Percentiles rank a stretch among this genome's conserved stretches.
phyloP scores from a whole-genome alignment of 2,888 invertebrate genomes.

The Agrilus mali region DNA sequence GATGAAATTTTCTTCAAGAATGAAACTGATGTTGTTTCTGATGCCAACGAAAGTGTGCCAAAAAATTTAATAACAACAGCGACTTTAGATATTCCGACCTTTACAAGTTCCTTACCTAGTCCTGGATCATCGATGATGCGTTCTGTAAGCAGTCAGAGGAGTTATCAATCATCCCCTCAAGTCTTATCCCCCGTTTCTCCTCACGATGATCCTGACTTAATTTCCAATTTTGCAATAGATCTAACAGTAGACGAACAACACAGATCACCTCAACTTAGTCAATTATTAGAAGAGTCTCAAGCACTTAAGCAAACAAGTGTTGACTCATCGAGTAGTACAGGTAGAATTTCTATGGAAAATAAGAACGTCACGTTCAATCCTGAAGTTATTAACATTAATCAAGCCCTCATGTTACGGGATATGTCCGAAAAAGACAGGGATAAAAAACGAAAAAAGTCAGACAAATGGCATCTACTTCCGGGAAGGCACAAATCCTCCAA shows the following conservation, averaged over 20 bases:
- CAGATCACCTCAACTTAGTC: conserved; percentile 25
- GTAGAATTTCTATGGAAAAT: conserved; percentile 25
- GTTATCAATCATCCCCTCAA: conserved; percentile 5
- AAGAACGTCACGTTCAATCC: conserved; percentile 36
- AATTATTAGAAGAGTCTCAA: conserved; percentile 8
- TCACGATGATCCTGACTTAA: conserved; percentile 30
- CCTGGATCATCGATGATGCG: not conserved
- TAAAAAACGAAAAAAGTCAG: conserved; percentile 9
- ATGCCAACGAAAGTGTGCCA: conserved; percentile 4
- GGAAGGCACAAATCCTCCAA: conserved; percentile 14
- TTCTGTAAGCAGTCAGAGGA: not conserved
- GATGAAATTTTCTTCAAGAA: conserved; percentile 22
- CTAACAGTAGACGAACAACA: conserved; percentile 30
- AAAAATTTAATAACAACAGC: conserved; percentile 2
- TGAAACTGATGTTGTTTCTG: conserved; percentile 13
- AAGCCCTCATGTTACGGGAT: conserved; percentile 16
- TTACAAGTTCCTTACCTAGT: conserved; percentile 1
- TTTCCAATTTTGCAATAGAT: conserved; percentile 34
- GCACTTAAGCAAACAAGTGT: conserved; percentile 25
- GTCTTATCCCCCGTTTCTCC: conserved; percentile 20
- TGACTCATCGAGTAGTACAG: conserved; percentile 25
- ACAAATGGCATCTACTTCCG: conserved; percentile 18
- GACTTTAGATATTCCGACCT: conserved; percentile 1
- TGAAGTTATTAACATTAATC: conserved; percentile 27
- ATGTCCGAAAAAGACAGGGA: conserved; percentile 9